These are phyloP conservation scores for Therioaphis trifolii DNA, from an alignment of 2,888 invertebrate genomes.

Conservation along the genomic window DNA sequence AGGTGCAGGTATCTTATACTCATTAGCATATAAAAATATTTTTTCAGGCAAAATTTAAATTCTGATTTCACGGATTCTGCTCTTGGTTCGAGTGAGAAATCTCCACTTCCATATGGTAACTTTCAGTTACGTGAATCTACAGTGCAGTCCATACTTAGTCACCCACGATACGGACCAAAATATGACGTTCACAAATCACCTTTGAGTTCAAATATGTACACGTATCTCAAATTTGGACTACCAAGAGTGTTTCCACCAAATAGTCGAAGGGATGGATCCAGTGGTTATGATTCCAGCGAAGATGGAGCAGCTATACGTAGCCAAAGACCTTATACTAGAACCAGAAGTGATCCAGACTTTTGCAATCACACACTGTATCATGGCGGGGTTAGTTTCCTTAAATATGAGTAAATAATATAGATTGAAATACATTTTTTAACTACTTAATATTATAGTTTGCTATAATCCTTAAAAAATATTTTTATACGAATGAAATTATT, in stretches of 20 bases:
- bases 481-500: neutral
- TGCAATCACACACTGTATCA: conserved; percentile 69
- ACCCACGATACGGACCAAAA: conserved; percentile 91
- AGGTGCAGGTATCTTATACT: neutral
- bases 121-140: conserved; percentile 93
- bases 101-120: conserved; percentile 92
- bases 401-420: too few relatives aligned
- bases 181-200: conserved; percentile 79
- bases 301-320: conserved; percentile 68
- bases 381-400: too few relatives aligned
- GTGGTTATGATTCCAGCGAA: conserved; percentile 92
- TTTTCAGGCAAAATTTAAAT: conserved; percentile 87
- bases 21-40: neutral
- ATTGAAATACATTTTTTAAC: too few relatives aligned
- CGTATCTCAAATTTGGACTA: conserved; percentile 92
- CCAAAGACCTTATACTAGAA: conserved; percentile 68
- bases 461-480: neutral
- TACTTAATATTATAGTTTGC: neutral
- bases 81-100: conserved; percentile 90
- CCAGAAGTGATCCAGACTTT: conserved; percentile 89
- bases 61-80: conserved; percentile 96
- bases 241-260: conserved; percentile 91
- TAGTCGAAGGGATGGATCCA: conserved; percentile 85
- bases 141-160: conserved; percentile 88
- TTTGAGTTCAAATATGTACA: conserved; percentile 90